A percentile compares a stretch with the other conserved stretches of the same genome.
phyloP scores from a whole-genome alignment of 2,888 invertebrate genomes.

The Gymnoscelis rufifasciata region DNA sequence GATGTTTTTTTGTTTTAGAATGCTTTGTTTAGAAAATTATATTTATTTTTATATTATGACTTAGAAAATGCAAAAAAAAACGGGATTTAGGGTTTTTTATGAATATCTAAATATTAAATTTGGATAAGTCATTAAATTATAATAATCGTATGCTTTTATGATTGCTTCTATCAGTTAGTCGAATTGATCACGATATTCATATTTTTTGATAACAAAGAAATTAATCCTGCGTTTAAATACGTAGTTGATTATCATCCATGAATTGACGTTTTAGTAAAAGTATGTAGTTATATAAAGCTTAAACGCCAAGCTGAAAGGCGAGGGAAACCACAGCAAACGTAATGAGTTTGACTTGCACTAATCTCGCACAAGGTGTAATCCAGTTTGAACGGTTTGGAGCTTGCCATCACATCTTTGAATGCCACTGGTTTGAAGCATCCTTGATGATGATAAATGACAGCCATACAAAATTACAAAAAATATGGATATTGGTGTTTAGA shows the following conservation, averaged over 20 bases:
- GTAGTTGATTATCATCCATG: constrained; percentile 32
- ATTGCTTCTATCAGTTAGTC: constrained; percentile 27
- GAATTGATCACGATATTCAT: constrained; percentile 63
- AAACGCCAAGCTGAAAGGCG: constrained; percentile 19
- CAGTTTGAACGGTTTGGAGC: constrained; percentile 33
- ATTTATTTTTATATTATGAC: too few relatives aligned
- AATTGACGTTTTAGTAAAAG: constrained; percentile 23
- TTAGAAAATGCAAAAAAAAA: too few relatives aligned
- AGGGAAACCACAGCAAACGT: constrained; percentile 42
- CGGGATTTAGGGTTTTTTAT: too few relatives aligned
- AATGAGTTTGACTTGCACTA: constrained; percentile 58
- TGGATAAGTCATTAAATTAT: too few relatives aligned
- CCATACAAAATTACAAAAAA: constrained; percentile 66
- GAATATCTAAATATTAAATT: too few relatives aligned
- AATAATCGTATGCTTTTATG: constrained; percentile 13
- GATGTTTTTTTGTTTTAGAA: too few relatives aligned
- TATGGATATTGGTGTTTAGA: constrained; percentile 70
- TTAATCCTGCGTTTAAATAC: constrained; percentile 17
- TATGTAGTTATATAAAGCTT: constrained; percentile 27
- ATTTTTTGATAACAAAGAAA: constrained; percentile 57
- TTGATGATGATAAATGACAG: constrained; percentile 72
- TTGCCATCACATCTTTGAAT: constrained; percentile 36
- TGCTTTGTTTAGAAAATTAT: too few relatives aligned
- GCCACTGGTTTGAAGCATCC: constrained; percentile 42
- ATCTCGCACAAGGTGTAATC: constrained; percentile 35